Base-by-base conservation (phyloP, 2,113 vertebrate genomes). In the Aptenodytes patagonicus region DNA sequence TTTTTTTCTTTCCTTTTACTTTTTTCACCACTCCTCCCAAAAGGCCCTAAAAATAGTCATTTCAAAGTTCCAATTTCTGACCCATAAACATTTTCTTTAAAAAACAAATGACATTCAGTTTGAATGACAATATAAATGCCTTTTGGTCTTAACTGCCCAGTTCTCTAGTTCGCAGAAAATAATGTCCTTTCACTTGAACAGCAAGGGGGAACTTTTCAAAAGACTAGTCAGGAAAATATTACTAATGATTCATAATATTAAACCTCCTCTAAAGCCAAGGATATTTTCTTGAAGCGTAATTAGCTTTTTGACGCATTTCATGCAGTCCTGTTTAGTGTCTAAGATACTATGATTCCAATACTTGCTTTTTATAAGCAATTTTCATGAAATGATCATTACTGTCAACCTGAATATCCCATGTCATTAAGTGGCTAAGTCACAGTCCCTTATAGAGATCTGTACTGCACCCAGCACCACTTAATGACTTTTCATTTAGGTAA, bases 221-320 rank as follows among this genome's bases (percentile, higher is more conserved):
- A 82, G 64, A 75, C 42, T 52, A 75, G 62, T 77, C 71, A 80
- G 80, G 88, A 87, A 96, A 96, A 76, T 87, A 94, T 17, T 47
- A 64, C 61, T 91, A 95, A 93, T 91, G 75, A 95, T 20, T 96
- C 75, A 68, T 61, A 91, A 78, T 70, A 92, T 55, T 72, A 92
- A 93, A 93, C 19, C 28, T 57, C 75, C 90, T 79, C 52, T 77
- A 73, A 93, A 93, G 54, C 75, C 92, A 87, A 71, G 57, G 62
- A 34, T 64, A 88, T 84, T 90, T 96, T 83, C 78, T 49, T 79
- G 42, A 89, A 84, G 51, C 0, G 0, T 21, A 91, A 79, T 84
- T 94, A 89, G 7, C 22, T 51, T 92, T 83, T 65, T 82, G 46
- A 84, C 51, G 40, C 15, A 18, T 83, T 87, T 83, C 44, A 84